phyloP scores from a whole-genome alignment of 2,888 invertebrate genomes.

The Azorinus chamasolen region DNA sequence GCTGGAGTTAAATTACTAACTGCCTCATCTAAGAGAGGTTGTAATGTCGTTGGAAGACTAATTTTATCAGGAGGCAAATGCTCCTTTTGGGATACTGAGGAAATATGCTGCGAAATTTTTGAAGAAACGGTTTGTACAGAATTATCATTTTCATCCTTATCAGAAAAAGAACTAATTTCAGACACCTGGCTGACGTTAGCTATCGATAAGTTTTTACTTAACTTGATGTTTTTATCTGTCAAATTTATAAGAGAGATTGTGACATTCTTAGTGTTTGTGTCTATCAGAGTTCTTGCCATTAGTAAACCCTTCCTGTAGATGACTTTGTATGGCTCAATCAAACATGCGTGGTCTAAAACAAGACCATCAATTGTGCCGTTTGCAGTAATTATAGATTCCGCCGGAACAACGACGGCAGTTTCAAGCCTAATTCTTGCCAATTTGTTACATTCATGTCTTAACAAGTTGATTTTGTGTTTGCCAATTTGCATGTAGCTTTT shows the following conservation, averaged over 20 bases:
- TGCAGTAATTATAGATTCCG: slow-evolving; percentile 13
- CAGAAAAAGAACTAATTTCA: too few species aligned
- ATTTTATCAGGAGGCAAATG: too few species aligned
- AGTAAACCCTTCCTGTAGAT: slow-evolving; percentile 24
- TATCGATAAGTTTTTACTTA: slow-evolving; percentile 19
- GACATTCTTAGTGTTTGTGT: slow-evolving; percentile 6
- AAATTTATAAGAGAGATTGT: slow-evolving; percentile 31
- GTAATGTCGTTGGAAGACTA: slow-evolving; percentile 26
- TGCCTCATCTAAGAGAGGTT: slow-evolving; percentile 21
- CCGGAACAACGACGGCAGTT: slow-evolving; percentile 7
- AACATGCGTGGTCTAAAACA: background rate
- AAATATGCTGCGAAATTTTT: slow-evolving; percentile 33
- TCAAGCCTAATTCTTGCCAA: slow-evolving; percentile 20
- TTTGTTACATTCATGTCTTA: slow-evolving; percentile 1
- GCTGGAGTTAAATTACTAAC: slow-evolving; percentile 13
- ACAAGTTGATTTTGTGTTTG: slow-evolving; percentile 25
- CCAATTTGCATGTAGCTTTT: slow-evolving; percentile 22
- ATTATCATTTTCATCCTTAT: too few species aligned
- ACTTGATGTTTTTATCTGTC: slow-evolving; percentile 19
- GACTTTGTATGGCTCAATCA: slow-evolving; percentile 17
- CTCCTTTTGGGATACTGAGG: too few species aligned
- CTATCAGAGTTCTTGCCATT: slow-evolving; percentile 18
- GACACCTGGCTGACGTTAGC: slow-evolving; percentile 16
- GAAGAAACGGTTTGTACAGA: slow-evolving; percentile 8
- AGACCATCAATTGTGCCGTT: slow-evolving; percentile 17